Evolutionary conservation across 2,888 invertebrate species (phyloP).

Genomic region (Cerastoderma edule): DNA sequence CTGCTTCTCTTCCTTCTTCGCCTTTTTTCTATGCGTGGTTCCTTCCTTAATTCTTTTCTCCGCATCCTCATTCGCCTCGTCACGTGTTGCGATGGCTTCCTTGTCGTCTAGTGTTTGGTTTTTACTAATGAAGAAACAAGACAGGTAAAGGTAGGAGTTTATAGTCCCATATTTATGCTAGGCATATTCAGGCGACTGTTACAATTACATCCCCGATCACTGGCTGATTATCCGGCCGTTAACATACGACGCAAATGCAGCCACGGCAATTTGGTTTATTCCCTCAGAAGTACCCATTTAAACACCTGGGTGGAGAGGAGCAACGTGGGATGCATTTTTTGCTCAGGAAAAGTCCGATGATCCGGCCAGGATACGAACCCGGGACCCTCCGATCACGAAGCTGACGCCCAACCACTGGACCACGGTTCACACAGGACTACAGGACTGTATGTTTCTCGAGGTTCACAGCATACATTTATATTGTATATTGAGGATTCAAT

Average conservation of each 20-base stretch:
- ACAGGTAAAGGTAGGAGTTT: neutral
- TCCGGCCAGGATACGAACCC: no score
- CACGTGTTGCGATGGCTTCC: conserved; percentile 2
- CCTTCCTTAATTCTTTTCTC: neutral
- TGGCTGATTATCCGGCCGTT: neutral
- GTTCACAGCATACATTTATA: no score
- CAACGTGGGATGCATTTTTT: no score
- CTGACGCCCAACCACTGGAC: no score
- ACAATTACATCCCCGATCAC: neutral
- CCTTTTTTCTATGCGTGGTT: neutral
- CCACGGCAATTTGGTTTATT: neutral
- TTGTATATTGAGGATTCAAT: no score
- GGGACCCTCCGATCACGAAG: no score
- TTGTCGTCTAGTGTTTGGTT: neutral
- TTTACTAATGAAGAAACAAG: neutral
- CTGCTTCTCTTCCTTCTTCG: conserved; percentile 2
- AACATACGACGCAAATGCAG: neutral
- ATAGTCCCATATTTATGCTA: neutral
- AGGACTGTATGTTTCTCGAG: no score
- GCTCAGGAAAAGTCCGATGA: no score
- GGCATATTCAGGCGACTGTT: neutral
- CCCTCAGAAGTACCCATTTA: no score
- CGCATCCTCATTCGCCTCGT: neutral
- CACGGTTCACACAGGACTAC: no score
- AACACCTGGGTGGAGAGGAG: no score